Base-by-base conservation (phyloP, 1,140 invertebrate species). In the Eueides isabella region DNA sequence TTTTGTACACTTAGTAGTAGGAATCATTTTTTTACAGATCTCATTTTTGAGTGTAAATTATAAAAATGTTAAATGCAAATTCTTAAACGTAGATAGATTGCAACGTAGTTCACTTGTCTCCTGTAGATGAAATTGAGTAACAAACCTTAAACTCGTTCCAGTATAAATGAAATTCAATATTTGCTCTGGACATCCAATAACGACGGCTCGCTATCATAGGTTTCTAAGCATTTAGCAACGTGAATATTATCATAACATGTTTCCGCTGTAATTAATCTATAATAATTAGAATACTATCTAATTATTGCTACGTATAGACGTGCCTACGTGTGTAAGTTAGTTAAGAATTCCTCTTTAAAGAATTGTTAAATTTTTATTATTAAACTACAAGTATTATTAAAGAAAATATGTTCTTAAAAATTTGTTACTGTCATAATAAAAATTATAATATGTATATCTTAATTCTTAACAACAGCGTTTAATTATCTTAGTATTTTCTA, bases 131-230 rank as follows among this genome's bases (percentile, higher is more conserved):
- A 81, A 81, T 83, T 81, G 71, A 80, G 80, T 81, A 84, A 83
- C 79, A 82, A 81, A 73, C 80, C 74, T 77, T 81, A 77, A 79
- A 85, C 79, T 80, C 76, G 82, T 83, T 81, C 76, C 80, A 78
- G 74, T 81, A 75, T 80, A 81, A 81, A 84, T 84, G 79, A 84
- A 85, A 83, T 85, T 83, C 77, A 84, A 84, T 85, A 83, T 85
- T 83, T 84, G 78, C 80, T 71, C 35, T 83, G 79, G 78, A 83
- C 79, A 77, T 85, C 77, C 77, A 84, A 85, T 84, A 82, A 82
- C 71, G 69, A 80, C 71, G 69, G 63, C 66, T 28, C 67, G 69
- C 67, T 79, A 75, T 74, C 76, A 75, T 72, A 74, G 75, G 71
- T 78, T 73, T 74, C 79, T 78, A 73, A 69, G 70, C 72, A 77